Base-by-base conservation (phyloP, 1,140 invertebrate species). In the Chrysopa pallens region DNA sequence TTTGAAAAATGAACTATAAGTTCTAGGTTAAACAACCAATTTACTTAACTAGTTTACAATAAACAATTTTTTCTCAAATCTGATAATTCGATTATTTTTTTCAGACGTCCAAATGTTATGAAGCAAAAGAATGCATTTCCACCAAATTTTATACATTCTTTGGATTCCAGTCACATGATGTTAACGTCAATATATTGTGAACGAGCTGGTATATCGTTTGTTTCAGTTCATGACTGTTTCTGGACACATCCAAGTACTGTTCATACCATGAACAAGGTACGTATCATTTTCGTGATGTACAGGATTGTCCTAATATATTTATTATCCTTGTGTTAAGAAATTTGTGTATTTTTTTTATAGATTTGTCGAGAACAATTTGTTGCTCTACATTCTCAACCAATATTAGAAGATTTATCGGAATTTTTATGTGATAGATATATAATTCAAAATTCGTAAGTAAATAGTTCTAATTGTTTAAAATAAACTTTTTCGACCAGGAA, bases 81-180 rank as follows among this genome's bases (percentile, higher is more conserved):
- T n/a, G n/a, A n/a, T n/a, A n/a, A n/a, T n/a, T n/a, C n/a, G n/a
- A n/a, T n/a, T n/a, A 46, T 23, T 23, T 23, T 23, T 64, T 70
- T 39, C 54, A 90, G 84, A 42, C 75, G 76, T 52, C 84, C 88
- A 14, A 88, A 94, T 64, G 69, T 75, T 1, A 71, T 84, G 58
- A 96, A 96, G 62, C 92, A 98, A 59, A 93, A 83, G 56, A 98
- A 98, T 70, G 94, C 91, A 12, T 98, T 98, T 69, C 86, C 95
- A 17, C 95, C 96, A 4, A 99, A 99, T 69, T 99, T 92, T 61
- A 87, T 99, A 53, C 96, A 99, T 64, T 98, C 94, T 8, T 67
- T 99, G 57, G 96, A 99, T 65, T 94, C 94, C 17, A 81, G 76
- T 61, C 96, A 99, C 61, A 98, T 99, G 95, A 98, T 98, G 93